A percentile compares a stretch with the other conserved stretches of the same genome.
phyloP scores from a whole-genome alignment of 1,140 invertebrate species.

The Heliconius eleuchia region DNA sequence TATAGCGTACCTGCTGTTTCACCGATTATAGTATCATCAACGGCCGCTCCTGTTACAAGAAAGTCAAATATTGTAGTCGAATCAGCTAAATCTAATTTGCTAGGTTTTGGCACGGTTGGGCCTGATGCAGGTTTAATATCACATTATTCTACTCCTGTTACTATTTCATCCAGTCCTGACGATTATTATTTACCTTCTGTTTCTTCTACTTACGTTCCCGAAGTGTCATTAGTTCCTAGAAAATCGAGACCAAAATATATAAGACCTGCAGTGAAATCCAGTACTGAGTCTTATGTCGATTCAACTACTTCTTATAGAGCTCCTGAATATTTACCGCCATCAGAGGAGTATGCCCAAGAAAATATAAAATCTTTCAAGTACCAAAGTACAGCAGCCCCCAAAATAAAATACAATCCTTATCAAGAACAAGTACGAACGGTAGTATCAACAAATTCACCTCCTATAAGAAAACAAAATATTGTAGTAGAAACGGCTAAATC shows the following conservation, averaged over 20 bases:
- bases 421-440: conserved; percentile 41
- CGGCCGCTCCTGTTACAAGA: conserved; percentile 47
- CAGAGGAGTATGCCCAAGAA: conserved; percentile 43
- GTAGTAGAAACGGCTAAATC: conserved; percentile 73
- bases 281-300: conserved; percentile 55
- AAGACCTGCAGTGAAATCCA: conserved; percentile 54
- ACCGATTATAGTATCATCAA: conserved; percentile 42
- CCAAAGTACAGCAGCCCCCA: conserved; percentile 41
- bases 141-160: conserved; percentile 54
- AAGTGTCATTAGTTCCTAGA: conserved; percentile 36
- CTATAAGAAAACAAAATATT: conserved; percentile 68
- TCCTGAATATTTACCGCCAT: conserved; percentile 70
- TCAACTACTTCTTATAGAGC: conserved; percentile 60
- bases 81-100: conserved; percentile 68
- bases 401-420: conserved; percentile 55
- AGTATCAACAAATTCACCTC: conserved; percentile 48
- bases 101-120: conserved; percentile 77
- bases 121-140: conserved; percentile 74
- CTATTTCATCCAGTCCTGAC: conserved; percentile 48
- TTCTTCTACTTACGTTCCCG: conserved; percentile 44
- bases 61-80: conserved; percentile 73
- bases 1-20: conserved; percentile 40
- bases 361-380: conserved; percentile 48
- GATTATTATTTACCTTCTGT: conserved; percentile 41
- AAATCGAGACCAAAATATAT: conserved; percentile 45